Evolutionary conservation across 1,140 invertebrate genomes (phyloP), one percentile per base, ranked within the genome.

Genomic region (Saccostrea echinata): DNA sequence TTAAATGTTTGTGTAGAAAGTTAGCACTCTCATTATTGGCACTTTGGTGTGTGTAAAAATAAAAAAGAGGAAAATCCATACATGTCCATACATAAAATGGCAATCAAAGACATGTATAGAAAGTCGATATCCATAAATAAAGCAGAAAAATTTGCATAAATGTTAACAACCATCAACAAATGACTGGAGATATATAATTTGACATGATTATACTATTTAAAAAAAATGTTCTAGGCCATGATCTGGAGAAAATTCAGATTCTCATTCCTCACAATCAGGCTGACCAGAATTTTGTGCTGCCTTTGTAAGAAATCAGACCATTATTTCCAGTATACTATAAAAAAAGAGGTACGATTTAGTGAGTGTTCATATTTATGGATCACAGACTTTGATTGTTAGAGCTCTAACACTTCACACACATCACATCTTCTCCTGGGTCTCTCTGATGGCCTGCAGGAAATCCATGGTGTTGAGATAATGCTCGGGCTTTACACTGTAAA

Each of bases 401-500:
- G 27, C 68, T 43, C 43, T 76, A 76, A 18, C 16, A 76, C 12
- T 30, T 76, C 68, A 76, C 68, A 76, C 68, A 11, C 27, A 30
- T 76, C 68, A 27, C 68, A 76, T 76, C 9, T 76, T 83, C 27
- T 87, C 68, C 43, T 83, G 53, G 52, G 82, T 82, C 16, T 94
- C 93, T 16, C 91, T 88, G 16, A 95, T 92, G 57, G 94, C 94
- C 53, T 93, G 93, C 83, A 95, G 87, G 91, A 95, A 95, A 84
- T 95, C 95, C 92, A 94, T 93, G 11, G 95, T 95, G 91, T 94
- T 92, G 52, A 95, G 88, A 87, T 95, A 95, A 13, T 95, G 94
- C 8, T 94, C 92, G 24, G 93, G 91, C 80, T 93, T 95, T 21
- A 95, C 94, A 91, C 95, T 95, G 91, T 33, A 93, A 94, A 86